Conservation (phyloP, 1,140 invertebrate genomes). For the Oedothorax gibbosus region DNA sequence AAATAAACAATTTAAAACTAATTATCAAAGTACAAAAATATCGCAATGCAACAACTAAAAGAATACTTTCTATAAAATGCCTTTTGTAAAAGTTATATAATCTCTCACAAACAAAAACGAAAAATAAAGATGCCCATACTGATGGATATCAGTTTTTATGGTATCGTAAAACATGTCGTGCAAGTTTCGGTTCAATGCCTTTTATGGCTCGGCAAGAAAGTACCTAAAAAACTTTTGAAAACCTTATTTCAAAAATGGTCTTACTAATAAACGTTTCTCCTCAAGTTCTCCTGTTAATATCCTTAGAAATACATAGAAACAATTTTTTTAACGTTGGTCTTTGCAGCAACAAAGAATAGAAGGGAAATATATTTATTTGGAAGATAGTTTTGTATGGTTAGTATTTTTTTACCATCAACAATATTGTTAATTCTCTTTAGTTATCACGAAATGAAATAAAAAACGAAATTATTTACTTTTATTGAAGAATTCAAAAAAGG, state of each 20-base stretch:
- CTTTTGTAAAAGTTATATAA: constrained; percentile 52
- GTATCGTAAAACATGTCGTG: constrained; percentile 56
- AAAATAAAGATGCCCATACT: constrained; percentile 32
- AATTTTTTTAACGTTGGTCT: too few species aligned
- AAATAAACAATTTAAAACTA: too few species aligned
- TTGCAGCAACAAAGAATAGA: too few species aligned
- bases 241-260: constrained; percentile 34
- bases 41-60: background rate
- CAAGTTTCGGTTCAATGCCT: constrained; percentile 55
- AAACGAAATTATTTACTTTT: too few species aligned
- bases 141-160: constrained; percentile 59
- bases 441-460: too few species aligned
- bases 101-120: constrained; percentile 37
- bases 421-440: too few species aligned
- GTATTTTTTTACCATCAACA: too few species aligned
- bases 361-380: too few species aligned
- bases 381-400: too few species aligned
- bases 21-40: background rate
- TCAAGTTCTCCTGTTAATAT: constrained; percentile 35
- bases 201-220: constrained; percentile 52
- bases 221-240: constrained; percentile 56
- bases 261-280: constrained; percentile 46
- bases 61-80: constrained; percentile 10
- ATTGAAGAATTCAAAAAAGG: too few species aligned
- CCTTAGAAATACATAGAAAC: constrained; percentile 4